Conservation (phyloP, 1,140 invertebrate genomes). For the Teleogryllus occipitalis region DNA sequence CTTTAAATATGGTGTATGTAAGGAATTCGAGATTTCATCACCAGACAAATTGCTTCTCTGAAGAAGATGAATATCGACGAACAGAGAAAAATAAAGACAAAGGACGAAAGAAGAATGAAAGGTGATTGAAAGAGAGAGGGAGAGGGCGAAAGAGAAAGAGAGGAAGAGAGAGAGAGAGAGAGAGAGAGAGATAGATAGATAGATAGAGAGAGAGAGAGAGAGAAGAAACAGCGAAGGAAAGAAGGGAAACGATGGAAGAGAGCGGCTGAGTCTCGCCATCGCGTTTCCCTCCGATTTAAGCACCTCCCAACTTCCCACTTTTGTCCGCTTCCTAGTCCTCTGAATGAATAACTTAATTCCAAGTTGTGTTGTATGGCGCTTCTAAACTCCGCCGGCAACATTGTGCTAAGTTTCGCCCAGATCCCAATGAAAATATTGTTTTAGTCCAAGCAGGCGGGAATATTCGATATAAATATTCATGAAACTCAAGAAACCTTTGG, state of each 20-base stretch:
- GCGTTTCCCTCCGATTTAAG: neutral
- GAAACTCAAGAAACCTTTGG: neutral
- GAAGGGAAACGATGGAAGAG: neutral
- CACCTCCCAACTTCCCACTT: neutral
- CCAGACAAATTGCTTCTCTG: too few relatives aligned
- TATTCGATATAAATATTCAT: constrained; percentile 6
- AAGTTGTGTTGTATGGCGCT: neutral
- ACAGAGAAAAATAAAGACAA: too few relatives aligned
- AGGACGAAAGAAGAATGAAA: too few relatives aligned
- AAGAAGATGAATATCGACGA: too few relatives aligned
- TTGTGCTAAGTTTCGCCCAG: neutral
- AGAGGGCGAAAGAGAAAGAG: too few relatives aligned
- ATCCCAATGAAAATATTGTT: constrained; percentile 5
- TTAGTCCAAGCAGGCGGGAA: neutral
- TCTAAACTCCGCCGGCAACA: neutral
- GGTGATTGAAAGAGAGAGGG: too few relatives aligned
- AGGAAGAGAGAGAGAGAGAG: too few relatives aligned
- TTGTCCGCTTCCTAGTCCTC: neutral
- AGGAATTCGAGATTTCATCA: too few relatives aligned
- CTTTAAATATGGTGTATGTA: too few relatives aligned
- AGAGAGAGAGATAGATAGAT: neutral
- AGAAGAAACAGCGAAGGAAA: neutral
- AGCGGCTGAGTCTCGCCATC: neutral
- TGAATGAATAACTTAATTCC: constrained; percentile 5
- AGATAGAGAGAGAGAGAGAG: neutral